Base-by-base conservation (phyloP, 2,888 invertebrate species). In the Phasia obesa region DNA sequence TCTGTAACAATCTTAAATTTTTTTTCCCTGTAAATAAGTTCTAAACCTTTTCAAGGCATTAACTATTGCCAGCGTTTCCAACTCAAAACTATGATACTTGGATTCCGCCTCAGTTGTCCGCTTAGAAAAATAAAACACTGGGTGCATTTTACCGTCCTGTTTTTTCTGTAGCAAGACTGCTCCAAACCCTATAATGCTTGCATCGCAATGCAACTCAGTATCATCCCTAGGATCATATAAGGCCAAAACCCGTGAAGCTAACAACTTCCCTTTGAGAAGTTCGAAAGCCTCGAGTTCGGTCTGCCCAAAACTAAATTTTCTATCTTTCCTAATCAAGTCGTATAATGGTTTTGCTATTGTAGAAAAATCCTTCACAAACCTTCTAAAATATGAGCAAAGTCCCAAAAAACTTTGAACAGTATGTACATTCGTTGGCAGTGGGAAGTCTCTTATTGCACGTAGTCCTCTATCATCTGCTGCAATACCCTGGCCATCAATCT, bases 181-280 rank as follows among this genome's bases (percentile, higher is more conserved):
- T 0, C 88, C 89, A 76, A 86, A 89, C 1, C 89, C 90, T 2
- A 84, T 15, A 1, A 85, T 64, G 75, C 88, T 88, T 3, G 88
- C 90, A 84, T 90, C 89, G 21, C 87, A 88, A 60, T 90, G 89
- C 44, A 90, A 71, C 74, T 90, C 88, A 4, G 89, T 90, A 57
- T 87, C 86, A 17, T 85, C 73, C 6, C 74, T 60, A 0, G 88
- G 88, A 35, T 87, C 85, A 70, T 88, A 91, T 2, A 85, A 15
- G 4, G 79, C 78, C 11, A 84, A 44, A 11, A 81, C 42, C 11
- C 81, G 84, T 7, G 81, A 35, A 9, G 76, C 47, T 5, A 81
- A 11, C 42, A 82, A 17, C 23, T 82, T 85, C 0, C 42, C 11
- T 27, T 82, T 85, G 11, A 85, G 57, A 1, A 47, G 0, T 5